Conservation (phyloP, 2,797 vertebrate genomes). For the Odontamblyopus rebecca region DNA sequence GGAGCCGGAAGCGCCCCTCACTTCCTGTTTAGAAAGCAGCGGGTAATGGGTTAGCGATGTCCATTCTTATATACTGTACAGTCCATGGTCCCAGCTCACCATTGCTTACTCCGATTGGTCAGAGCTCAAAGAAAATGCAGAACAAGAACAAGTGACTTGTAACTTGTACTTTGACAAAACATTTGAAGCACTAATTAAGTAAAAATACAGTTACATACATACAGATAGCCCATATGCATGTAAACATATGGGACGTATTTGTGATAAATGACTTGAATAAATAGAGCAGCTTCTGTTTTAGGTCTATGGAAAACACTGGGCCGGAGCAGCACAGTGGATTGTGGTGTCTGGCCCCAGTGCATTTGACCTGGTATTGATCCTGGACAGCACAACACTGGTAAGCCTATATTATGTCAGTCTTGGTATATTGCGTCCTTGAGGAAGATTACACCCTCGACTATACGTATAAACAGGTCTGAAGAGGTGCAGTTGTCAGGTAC, state of each 20-base stretch:
- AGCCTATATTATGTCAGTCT: neutral
- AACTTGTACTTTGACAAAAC: too few species aligned
- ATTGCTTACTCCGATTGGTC: too few species aligned
- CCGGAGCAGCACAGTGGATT: neutral
- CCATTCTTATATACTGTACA: too few species aligned
- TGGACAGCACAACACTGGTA: neutral
- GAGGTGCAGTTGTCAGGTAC: conserved; percentile 7
- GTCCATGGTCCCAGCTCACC: too few species aligned
- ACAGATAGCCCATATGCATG: conserved; percentile 6
- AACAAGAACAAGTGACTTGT: too few species aligned
- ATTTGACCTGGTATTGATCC: conserved; percentile 11
- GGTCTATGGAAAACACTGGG: neutral
- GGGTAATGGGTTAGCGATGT: too few species aligned
- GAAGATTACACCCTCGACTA: neutral
- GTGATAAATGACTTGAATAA: conserved; percentile 16
- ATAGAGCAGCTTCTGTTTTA: neutral
- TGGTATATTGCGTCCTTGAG: conserved; percentile 26
- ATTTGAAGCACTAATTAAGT: too few species aligned
- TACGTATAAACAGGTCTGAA: conserved; percentile 12
- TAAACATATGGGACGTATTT: conserved; percentile 5
- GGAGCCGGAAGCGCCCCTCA: too few species aligned
- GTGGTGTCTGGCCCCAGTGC: neutral
- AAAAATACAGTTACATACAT: neutral
- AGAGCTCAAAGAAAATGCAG: too few species aligned
- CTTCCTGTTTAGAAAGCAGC: too few species aligned